These are phyloP conservation scores for Acrocephalus arundinaceus DNA, from an alignment of 2,113 vertebrate species.

Conservation along the genomic window DNA sequence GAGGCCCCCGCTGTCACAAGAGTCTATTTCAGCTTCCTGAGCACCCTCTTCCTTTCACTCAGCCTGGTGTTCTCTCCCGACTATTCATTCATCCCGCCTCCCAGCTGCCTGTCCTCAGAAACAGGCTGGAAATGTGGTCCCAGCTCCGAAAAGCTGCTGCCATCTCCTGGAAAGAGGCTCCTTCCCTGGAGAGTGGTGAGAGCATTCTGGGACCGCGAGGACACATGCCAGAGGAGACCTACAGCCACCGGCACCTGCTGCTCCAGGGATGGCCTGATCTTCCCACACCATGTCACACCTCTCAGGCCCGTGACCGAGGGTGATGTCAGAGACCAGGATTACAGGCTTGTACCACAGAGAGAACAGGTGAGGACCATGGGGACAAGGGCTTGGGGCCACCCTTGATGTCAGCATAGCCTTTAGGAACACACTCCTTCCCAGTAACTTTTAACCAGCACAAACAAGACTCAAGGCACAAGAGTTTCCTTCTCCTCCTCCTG, in stretches of 20 bases:
- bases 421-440: accelerated
- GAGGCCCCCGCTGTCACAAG: accelerated
- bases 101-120: neutral
- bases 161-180: constrained; percentile 63
- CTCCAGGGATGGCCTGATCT: neutral
- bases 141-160: constrained; percentile 57
- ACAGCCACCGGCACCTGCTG: neutral
- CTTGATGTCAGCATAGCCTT: neutral
- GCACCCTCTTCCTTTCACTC: neutral
- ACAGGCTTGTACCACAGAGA: neutral
- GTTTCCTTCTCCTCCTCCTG: neutral
- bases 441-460: neutral
- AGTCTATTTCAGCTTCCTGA: neutral
- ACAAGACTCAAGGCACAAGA: too few species aligned
- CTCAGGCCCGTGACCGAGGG: neutral
- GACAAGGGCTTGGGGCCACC: neutral
- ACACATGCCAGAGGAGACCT: neutral
- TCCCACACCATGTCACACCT: neutral
- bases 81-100: neutral
- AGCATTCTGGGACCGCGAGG: accelerated
- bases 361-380: neutral
- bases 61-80: neutral
- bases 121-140: neutral
- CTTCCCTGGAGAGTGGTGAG: neutral
- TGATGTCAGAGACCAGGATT: neutral